These are phyloP conservation scores for Aethes cnicana DNA, from an alignment of 2,888 invertebrate species.

Conservation along the genomic window DNA sequence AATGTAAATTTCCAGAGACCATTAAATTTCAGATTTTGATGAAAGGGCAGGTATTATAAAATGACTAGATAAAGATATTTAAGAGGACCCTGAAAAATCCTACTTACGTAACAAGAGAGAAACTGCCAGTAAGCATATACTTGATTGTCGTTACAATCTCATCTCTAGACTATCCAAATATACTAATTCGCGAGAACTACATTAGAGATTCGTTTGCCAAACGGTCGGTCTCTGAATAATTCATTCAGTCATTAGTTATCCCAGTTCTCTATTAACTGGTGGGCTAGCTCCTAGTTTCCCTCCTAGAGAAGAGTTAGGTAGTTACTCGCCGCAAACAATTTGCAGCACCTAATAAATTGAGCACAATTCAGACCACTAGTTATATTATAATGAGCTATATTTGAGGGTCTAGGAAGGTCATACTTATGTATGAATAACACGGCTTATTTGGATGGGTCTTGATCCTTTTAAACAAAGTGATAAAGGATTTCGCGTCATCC, in stretches of 20 bases:
- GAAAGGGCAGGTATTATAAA: too few relatives aligned
- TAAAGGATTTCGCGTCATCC: too few relatives aligned
- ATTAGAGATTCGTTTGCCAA: slow-evolving; percentile 15
- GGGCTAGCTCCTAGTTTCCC: slow-evolving; percentile 9
- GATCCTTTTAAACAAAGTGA: too few relatives aligned
- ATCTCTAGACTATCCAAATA: neutral
- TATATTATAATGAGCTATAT: neutral
- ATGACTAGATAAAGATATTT: too few relatives aligned
- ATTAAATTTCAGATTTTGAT: too few relatives aligned
- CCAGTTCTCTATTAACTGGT: slow-evolving; percentile 13
- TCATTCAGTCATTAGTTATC: slow-evolving; percentile 20
- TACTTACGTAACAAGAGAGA: too few relatives aligned
- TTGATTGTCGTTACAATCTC: too few relatives aligned
- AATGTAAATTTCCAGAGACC: too few relatives aligned
- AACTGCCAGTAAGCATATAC: too few relatives aligned
- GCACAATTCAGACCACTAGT: neutral
- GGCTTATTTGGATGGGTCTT: neutral
- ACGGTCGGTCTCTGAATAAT: slow-evolving; percentile 19
- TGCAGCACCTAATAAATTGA: slow-evolving; percentile 7
- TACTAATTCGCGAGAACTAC: neutral
- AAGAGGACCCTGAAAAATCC: too few relatives aligned
- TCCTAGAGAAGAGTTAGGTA: neutral
- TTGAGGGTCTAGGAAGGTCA: neutral
- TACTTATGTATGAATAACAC: neutral
- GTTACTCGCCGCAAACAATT: too few relatives aligned